Conservation (phyloP, 2,888 invertebrate genomes). For the Fragum whitleyi region DNA sequence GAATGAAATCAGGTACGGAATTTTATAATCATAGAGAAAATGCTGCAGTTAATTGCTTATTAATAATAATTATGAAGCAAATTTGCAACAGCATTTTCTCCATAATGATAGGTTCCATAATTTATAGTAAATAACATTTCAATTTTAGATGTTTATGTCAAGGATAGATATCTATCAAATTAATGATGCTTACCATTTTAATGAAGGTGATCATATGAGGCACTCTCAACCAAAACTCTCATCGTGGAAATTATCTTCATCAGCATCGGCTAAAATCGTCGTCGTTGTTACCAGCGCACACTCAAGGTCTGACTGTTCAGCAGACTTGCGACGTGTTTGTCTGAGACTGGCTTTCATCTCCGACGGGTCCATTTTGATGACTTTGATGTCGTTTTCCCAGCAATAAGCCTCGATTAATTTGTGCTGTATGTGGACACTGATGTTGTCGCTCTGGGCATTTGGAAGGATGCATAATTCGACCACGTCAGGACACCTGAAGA, state of each 20-base stretch:
- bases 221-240: conserved; percentile 39
- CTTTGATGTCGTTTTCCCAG: conserved; percentile 81
- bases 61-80: too few relatives aligned
- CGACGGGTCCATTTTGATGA: conserved; percentile 69
- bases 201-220: conserved; percentile 3
- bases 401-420: conserved; percentile 83
- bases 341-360: conserved; percentile 28
- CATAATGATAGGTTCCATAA: too few relatives aligned
- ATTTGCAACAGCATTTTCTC: too few relatives aligned
- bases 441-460: conserved; percentile 69
- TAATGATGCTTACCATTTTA: conserved; percentile 18
- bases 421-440: conserved; percentile 80
- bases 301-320: conserved; percentile 19
- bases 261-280: background rate
- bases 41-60: too few relatives aligned
- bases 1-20: too few relatives aligned
- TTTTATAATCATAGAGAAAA: too few relatives aligned
- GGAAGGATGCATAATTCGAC: conserved; percentile 81
- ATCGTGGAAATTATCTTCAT: conserved; percentile 16
- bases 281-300: conserved; percentile 38
- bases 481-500: conserved; percentile 77
- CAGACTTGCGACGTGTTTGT: conserved; percentile 21
- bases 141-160: too few relatives aligned
- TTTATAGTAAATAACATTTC: too few relatives aligned
- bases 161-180: too few relatives aligned